These are phyloP conservation scores for Temnothorax longispinosus DNA, from an alignment of 1,140 invertebrate species.

Conservation along the genomic window DNA sequence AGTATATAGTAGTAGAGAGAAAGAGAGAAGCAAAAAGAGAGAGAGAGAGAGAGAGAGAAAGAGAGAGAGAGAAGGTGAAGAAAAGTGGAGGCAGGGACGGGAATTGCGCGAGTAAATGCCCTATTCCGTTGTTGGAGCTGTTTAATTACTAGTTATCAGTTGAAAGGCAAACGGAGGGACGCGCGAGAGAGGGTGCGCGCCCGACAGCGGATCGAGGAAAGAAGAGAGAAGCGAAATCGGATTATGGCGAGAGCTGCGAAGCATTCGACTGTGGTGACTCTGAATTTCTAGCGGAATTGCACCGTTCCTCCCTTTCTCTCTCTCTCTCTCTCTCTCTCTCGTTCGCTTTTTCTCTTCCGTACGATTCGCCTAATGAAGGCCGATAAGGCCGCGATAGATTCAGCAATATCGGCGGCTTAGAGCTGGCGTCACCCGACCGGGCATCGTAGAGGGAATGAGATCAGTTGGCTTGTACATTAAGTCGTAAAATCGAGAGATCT, in stretches of 20 bases:
- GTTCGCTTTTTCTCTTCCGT: conserved; percentile 14
- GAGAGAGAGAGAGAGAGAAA: background rate
- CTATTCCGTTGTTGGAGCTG: conserved; percentile 58
- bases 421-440: background rate
- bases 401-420: conserved; percentile 58
- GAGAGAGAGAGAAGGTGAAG: conserved; percentile 15
- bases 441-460: conserved; percentile 14
- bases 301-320: conserved; percentile 19
- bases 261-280: conserved; percentile 65
- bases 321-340: conserved; percentile 33
- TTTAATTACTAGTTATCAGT: conserved; percentile 64
- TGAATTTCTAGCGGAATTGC: conserved; percentile 60
- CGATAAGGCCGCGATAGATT: conserved; percentile 60
- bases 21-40: background rate
- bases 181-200: background rate
- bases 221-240: conserved; percentile 68
- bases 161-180: conserved; percentile 52
- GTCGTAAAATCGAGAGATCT: conserved; percentile 59
- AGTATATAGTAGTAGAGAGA: background rate
- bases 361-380: conserved; percentile 55
- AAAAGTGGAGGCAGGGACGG: conserved; percentile 41
- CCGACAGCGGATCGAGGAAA: conserved; percentile 24
- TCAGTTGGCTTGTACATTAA: conserved; percentile 48
- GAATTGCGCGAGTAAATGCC: conserved; percentile 58
- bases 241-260: conserved; percentile 74